Percentiles rank a stretch among this genome's conserved stretches.
Conservation (phyloP, 2,113 vertebrate genomes). For the Eclectus roratus region DNA sequence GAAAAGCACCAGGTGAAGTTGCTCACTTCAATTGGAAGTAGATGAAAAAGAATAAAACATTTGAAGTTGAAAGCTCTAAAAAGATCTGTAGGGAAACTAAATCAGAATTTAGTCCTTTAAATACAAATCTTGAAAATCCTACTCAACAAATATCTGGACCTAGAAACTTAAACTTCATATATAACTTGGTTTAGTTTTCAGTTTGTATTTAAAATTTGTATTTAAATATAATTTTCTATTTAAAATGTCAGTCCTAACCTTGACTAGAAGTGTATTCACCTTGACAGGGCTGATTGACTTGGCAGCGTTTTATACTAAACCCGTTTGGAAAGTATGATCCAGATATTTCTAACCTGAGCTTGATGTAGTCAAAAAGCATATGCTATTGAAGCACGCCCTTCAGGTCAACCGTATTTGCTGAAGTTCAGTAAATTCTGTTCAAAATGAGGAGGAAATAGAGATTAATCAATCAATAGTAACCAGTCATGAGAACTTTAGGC, state of each 20-base stretch:
- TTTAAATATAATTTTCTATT: background rate
- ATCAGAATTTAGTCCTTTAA: background rate
- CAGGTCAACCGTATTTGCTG: background rate
- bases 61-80: background rate
- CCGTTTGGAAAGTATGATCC: background rate
- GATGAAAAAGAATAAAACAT: background rate
- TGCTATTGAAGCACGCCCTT: background rate
- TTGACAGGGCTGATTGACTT: background rate
- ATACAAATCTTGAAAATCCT: background rate
- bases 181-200: background rate
- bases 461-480: background rate
- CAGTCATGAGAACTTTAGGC: background rate
- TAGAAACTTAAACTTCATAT: background rate
- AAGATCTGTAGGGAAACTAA: background rate
- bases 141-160: background rate
- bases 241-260: background rate
- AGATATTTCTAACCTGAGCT: background rate
- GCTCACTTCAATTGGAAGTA: background rate
- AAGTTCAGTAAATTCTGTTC: background rate
- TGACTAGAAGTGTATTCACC: background rate
- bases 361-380: background rate
- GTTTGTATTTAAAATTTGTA: background rate
- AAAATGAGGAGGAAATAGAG: background rate
- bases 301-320: background rate
- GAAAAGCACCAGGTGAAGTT: background rate